Percentiles rank a stretch among this genome's conserved stretches.
Conservation (phyloP, 2,113 vertebrate genomes). For the Formicarius rufipectus region DNA sequence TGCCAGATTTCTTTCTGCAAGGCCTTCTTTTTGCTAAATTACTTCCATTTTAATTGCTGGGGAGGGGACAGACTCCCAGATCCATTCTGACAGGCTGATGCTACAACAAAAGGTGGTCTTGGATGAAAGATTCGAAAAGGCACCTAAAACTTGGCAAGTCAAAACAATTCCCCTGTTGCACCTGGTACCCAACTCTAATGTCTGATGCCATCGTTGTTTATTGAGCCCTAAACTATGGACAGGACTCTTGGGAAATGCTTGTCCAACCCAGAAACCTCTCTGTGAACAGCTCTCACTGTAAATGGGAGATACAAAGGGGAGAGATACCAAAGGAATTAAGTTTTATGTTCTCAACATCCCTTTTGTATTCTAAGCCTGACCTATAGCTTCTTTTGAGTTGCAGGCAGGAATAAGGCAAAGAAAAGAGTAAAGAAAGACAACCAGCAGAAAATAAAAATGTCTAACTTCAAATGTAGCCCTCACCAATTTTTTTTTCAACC, state of each 20-base stretch:
- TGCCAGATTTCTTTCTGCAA: neutral
- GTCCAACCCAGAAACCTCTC: neutral
- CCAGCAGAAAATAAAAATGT: neutral
- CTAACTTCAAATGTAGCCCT: neutral
- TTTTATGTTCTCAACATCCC: neutral
- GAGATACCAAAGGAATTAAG: neutral
- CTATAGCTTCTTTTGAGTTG: neutral
- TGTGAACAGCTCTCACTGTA: neutral
- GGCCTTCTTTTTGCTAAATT: neutral
- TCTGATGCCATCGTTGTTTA: neutral
- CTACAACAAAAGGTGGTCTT: neutral
- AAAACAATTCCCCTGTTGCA: neutral
- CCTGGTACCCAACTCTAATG: neutral
- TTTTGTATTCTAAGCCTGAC: neutral
- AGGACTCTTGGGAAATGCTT: neutral
- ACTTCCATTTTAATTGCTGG: neutral
- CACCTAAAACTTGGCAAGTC: neutral
- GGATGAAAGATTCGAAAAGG: neutral
- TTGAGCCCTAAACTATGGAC: neutral
- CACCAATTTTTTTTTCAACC: neutral
- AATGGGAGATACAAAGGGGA: neutral
- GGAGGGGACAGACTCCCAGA: neutral
- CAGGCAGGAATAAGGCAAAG: neutral
- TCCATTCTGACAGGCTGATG: neutral
- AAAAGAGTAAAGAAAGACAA: neutral